Evolutionary conservation across 2,888 invertebrate genomes (phyloP).

Genomic region (Drosophila mercatorum): DNA sequence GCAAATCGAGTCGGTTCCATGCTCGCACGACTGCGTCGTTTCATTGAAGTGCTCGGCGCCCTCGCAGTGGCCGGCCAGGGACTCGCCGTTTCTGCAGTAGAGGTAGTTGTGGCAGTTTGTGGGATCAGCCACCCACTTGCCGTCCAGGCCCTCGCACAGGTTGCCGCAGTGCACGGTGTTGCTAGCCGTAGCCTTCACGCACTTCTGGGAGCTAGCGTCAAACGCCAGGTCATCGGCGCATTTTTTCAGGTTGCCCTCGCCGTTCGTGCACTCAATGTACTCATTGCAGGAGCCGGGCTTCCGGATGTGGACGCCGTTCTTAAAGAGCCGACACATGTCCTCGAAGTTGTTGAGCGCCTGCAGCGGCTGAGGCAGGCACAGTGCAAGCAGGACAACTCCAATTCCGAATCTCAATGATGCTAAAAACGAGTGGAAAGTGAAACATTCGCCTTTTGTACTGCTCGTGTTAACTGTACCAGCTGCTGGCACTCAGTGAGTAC

Average conservation of each 20-base stretch:
- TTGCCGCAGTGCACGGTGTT: conserved; percentile 66
- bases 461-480: background rate
- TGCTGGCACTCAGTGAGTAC: background rate
- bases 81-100: conserved; percentile 64
- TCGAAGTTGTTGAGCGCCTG: conserved; percentile 30
- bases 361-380: conserved; percentile 15
- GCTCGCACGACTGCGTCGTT: conserved; percentile 63
- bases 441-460: too few relatives aligned
- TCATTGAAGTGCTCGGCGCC: conserved; percentile 67
- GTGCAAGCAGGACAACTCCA: conserved; percentile 41
- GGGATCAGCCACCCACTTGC: conserved; percentile 68
- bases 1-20: conserved; percentile 62
- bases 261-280: conserved; percentile 69
- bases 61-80: conserved; percentile 53
- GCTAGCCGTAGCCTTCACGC: conserved; percentile 50
- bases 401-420: conserved; percentile 24
- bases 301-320: conserved; percentile 65
- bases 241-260: conserved; percentile 32
- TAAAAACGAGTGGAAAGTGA: conserved; percentile 8
- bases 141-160: conserved; percentile 60
- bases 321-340: conserved; percentile 70
- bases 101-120: conserved; percentile 71
- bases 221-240: conserved; percentile 55
- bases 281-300: conserved; percentile 76
- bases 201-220: conserved; percentile 56